Base-by-base conservation (phyloP, 2,888 invertebrate genomes). In the Elegia similella region DNA sequence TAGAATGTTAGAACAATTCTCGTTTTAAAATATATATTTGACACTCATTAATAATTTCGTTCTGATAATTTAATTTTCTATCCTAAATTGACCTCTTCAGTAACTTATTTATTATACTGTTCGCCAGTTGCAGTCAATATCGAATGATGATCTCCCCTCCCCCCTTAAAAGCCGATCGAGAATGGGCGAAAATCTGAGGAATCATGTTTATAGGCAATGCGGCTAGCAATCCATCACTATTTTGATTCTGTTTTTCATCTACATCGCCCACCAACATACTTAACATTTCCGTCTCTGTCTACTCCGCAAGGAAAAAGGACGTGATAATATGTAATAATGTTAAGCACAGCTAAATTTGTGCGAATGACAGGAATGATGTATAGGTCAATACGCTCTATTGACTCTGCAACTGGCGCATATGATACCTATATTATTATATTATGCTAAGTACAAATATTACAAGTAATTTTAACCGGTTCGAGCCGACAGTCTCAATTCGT, bases 371-470 rank as follows among this genome's bases (percentile, higher is more conserved):
- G 3, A n/a, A n/a, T n/a, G 34, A 23, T 34, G 10, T 1, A 38
- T 10, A 38, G 38, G 38, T 12, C n/a, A 12, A 38, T n/a, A 12
- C 12, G 12, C 38, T 10, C 38, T 38, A 23, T 38, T 38, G n/a
- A 38, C 38, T 38, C 12, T 10, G 12, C 10, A 38, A 38, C 38
- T 38, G 38, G 38, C 44, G 50, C 16, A 38, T 29, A 34, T 12
- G n/a, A 17, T 43, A 55, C 58, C 23, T 10, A 23, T 23, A 23
- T 23, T 23, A 52, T 8, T 23, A 10, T 7, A 47, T 52, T 52
- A 46, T 5, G 52, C 42, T 42, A 52, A 52, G 52, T 52, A 52
- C 52, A 42, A 15, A 34, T 16, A 34, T 38, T 17, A 13, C n/a
- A 30, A 47, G 30, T 44, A 44, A 10, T 17, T 3, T 44, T 17